Conservation (phyloP, 64 coral and sea anemone genomes). For the Astreopora myriophthalma region DNA sequence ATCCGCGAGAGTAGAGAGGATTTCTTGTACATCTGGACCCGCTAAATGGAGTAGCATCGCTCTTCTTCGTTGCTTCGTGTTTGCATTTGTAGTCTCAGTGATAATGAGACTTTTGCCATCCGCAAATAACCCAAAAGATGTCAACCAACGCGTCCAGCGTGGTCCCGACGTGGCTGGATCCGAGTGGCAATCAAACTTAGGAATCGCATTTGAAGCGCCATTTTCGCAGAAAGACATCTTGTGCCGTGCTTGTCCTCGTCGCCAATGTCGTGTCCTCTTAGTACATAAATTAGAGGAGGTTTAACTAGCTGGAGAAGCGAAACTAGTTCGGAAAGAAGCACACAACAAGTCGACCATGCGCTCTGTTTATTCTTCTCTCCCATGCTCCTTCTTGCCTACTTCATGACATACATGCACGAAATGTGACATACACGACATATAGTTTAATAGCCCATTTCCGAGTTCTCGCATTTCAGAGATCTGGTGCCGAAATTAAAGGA, state of each 20-base stretch:
- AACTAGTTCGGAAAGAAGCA: too few relatives aligned
- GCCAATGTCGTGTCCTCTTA: slow-evolving; percentile 32
- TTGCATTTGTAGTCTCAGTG: too few relatives aligned
- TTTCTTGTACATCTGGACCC: slow-evolving; percentile 2
- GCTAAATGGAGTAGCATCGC: too few relatives aligned
- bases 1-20: neutral
- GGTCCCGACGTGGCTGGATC: neutral
- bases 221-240: neutral
- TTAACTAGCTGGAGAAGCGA: too few relatives aligned
- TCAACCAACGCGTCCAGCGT: neutral
- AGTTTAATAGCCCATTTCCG: slow-evolving; percentile 62
- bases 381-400: too few relatives aligned
- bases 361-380: too few relatives aligned
- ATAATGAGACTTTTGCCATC: neutral
- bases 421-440: too few relatives aligned
- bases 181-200: neutral
- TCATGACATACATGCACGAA: too few relatives aligned
- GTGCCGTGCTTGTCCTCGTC: slow-evolving; percentile 1
- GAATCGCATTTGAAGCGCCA: slow-evolving; percentile 8
- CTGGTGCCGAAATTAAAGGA: slow-evolving; percentile 54
- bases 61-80: too few relatives aligned
- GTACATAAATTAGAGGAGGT: too few relatives aligned
- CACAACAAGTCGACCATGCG: too few relatives aligned
- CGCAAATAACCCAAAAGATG: slow-evolving; percentile 6
- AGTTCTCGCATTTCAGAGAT: slow-evolving; percentile 50